These are phyloP conservation scores for Tragelaphus buxtoni DNA, from an alignment of 2,113 vertebrate genomes.

Conservation along the genomic window DNA sequence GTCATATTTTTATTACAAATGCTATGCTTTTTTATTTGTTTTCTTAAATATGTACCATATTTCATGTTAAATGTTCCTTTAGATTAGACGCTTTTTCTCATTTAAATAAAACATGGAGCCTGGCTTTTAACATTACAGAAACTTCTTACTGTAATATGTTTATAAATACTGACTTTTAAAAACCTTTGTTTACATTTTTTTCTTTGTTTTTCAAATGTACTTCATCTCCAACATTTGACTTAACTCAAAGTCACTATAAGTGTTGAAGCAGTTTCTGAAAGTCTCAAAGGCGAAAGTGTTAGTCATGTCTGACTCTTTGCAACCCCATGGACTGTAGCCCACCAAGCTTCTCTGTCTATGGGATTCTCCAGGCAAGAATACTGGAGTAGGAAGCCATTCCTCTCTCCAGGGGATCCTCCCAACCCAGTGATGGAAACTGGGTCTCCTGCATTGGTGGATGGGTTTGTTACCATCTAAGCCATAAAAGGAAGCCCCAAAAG, in stretches of 20 bases:
- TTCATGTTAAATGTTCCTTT: neutral
- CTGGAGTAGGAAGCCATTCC: neutral
- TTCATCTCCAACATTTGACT: neutral
- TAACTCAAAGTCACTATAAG: neutral
- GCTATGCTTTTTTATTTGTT: neutral
- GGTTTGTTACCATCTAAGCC: neutral
- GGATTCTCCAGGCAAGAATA: neutral
- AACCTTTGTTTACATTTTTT: neutral
- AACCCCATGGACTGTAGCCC: neutral
- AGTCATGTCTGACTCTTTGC: neutral
- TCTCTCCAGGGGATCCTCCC: neutral
- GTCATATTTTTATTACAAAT: neutral
- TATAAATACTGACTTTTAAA: neutral
- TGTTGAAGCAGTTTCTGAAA: neutral
- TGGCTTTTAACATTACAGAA: neutral
- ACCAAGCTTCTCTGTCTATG: neutral
- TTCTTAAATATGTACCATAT: neutral
- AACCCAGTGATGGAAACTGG: neutral
- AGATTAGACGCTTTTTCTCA: neutral
- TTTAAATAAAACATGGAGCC: neutral
- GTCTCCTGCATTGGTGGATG: neutral
- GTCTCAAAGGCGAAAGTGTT: neutral
- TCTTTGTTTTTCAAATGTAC: neutral
- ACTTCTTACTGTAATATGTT: neutral
- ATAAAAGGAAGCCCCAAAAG: accelerated